Evolutionary conservation across 2,888 invertebrate genomes (phyloP), one percentile per base, ranked within the genome.

Genomic region (Alentia gelatinosa): DNA sequence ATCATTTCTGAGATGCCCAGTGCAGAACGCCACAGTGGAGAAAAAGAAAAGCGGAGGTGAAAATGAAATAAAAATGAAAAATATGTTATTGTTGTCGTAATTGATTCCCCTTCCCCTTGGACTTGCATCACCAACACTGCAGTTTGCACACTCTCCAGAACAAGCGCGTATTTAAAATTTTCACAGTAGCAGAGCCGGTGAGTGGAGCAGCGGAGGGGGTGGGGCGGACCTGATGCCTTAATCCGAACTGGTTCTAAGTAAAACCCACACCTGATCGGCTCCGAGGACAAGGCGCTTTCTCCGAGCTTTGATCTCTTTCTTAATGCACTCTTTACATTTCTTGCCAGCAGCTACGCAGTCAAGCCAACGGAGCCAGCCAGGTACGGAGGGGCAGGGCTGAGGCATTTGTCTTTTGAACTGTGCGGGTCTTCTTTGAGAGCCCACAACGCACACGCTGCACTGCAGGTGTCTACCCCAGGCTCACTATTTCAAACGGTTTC

Each of bases 271-370:
- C 68, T 68, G 68, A 68, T 68, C 68, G 30, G 68, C 12, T 68
- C 26, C n/a, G 68, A 30, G n/a, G 68, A 68, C 68, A 68, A 30
- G 68, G 68, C 30, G 68, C 68, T 68, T 68, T 26, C 68, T 26
- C n/a, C 26, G 12, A 26, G 68, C 68, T 68, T 68, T 68, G 68
- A 68, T 68, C 68, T 68, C 68, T n/a, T 68, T 68, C 39, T 79
- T 79, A 79, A 79, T 79, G 79, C 39, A n/a, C 26, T 79, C 35
- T 79, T 79, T 79, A 79, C 79, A 79, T 79, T 79, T 79, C 79
- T 79, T 37, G 79, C 37, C 79, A 79, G 79, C 37, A 79, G 79
- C 79, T 35, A 79, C 37, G 37, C 23, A 79, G 79, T 74, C 74
- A 26, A 74, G 33, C 74, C 74, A 74, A 74, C 74, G n/a, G 56